phyloP scores from a whole-genome alignment of 2,113 vertebrate species.

The Rostratula benghalensis region DNA sequence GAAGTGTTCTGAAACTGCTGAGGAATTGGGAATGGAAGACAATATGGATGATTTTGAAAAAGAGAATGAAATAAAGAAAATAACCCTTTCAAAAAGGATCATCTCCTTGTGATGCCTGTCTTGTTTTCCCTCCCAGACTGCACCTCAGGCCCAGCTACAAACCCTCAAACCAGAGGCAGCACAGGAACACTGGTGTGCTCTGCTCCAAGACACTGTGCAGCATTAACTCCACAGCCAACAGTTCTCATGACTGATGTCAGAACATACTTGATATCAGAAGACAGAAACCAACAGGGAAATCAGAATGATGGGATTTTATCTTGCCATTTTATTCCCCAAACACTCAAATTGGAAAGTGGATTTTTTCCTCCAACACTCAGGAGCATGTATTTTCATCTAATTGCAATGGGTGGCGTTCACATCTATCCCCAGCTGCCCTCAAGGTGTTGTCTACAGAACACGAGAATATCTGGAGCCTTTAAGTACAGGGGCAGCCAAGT shows the following conservation, averaged over 20 bases:
- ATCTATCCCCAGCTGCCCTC: background rate
- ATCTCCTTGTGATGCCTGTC: background rate
- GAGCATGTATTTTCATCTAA: background rate
- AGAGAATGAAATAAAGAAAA: background rate
- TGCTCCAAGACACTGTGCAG: background rate
- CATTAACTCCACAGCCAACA: background rate
- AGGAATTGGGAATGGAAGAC: background rate
- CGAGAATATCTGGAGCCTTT: background rate
- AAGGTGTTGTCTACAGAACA: background rate
- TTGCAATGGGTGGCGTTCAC: background rate
- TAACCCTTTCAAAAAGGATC: background rate
- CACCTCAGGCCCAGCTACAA: background rate
- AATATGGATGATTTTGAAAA: background rate
- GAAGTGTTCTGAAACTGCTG: background rate
- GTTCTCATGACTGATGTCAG: background rate
- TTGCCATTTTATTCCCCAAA: background rate
- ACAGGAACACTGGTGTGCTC: background rate
- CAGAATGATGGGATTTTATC: background rate
- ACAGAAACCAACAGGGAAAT: background rate
- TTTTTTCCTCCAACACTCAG: background rate
- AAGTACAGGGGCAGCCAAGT: background rate
- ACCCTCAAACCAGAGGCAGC: background rate
- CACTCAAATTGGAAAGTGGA: background rate
- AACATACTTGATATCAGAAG: background rate
- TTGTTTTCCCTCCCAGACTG: background rate